Percentiles rank a stretch among this genome's conserved stretches.
These are phyloP conservation scores for Sminthurides bifidus DNA, from an alignment of 1,140 invertebrate genomes.

Conservation along the genomic window DNA sequence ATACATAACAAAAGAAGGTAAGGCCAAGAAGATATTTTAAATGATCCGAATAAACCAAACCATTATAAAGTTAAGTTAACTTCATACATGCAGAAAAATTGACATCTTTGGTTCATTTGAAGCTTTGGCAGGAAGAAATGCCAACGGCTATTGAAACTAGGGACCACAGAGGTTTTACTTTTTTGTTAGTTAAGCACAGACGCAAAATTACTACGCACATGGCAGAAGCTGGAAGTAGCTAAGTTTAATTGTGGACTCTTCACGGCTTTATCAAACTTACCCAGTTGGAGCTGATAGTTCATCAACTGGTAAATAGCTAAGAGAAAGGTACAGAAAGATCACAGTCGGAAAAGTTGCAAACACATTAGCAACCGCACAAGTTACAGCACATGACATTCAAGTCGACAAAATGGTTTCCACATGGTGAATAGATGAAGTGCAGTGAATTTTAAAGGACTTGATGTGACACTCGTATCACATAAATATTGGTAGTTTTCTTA, in stretches of 20 bases:
- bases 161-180: slow-evolving; percentile 10
- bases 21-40: too few relatives aligned
- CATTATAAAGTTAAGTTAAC: too few relatives aligned
- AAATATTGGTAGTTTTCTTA: slow-evolving; percentile 42
- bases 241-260: background rate
- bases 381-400: slow-evolving; percentile 6
- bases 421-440: background rate
- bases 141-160: too few relatives aligned
- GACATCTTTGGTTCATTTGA: too few relatives aligned
- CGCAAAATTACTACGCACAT: background rate
- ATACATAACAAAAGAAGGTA: too few relatives aligned
- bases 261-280: slow-evolving; percentile 60
- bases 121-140: too few relatives aligned
- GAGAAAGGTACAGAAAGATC: slow-evolving; percentile 40
- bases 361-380: slow-evolving; percentile 5
- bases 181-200: background rate
- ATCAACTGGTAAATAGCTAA: slow-evolving; percentile 68
- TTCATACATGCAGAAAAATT: too few relatives aligned
- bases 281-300: slow-evolving; percentile 55
- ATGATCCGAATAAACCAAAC: too few relatives aligned
- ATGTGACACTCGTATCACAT: too few relatives aligned
- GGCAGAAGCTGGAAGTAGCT: background rate
- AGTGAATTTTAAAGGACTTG: too few relatives aligned
- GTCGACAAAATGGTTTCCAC: background rate
- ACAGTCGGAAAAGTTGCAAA: slow-evolving; percentile 12